Percentiles rank a stretch among this genome's conserved stretches.
These are phyloP conservation scores for Lepidocyrtoides sp. DNA, from an alignment of 2,888 invertebrate species.

Conservation along the genomic window DNA sequence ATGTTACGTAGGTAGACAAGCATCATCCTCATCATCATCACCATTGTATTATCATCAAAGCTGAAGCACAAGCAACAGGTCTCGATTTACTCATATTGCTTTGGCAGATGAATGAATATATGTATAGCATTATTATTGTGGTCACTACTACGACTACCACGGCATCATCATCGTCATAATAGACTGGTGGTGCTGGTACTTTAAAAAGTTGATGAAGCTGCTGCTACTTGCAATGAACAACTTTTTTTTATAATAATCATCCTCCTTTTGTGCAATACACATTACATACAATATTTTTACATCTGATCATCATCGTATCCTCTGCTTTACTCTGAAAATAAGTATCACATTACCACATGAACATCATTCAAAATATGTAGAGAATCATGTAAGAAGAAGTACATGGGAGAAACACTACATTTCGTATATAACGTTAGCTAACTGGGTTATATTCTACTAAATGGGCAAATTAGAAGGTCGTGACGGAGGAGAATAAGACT, in stretches of 20 bases:
- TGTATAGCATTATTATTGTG: conserved; percentile 30
- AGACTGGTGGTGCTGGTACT: conserved; percentile 35
- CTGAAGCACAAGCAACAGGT: conserved; percentile 64
- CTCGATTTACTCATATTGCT: conserved; percentile 25
- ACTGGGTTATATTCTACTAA: conserved; percentile 55
- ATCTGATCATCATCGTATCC: conserved; percentile 61
- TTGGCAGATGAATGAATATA: conserved; percentile 52
- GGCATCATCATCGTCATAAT: conserved; percentile 5
- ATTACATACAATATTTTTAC: conserved; percentile 59
- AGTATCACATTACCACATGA: conserved; percentile 16
- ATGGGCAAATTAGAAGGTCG: conserved; percentile 72
- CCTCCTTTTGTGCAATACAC: conserved; percentile 53
- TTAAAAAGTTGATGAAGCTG: conserved; percentile 57
- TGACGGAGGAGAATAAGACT: conserved; percentile 28
- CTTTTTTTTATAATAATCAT: conserved; percentile 61
- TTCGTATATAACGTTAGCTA: too few species aligned
- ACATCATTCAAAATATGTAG: conserved; percentile 54
- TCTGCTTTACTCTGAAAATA: not conserved
- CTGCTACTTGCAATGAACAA: conserved; percentile 14
- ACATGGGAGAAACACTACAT: not conserved
- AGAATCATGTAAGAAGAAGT: conserved; percentile 11
- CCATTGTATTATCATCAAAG: too few species aligned
- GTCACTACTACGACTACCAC: conserved; percentile 33
- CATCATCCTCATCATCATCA: not conserved
- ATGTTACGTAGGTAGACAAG: conserved; percentile 28